These are phyloP conservation scores for Eubucco bourcierii DNA, from an alignment of 2,113 vertebrate genomes.

Conservation along the genomic window DNA sequence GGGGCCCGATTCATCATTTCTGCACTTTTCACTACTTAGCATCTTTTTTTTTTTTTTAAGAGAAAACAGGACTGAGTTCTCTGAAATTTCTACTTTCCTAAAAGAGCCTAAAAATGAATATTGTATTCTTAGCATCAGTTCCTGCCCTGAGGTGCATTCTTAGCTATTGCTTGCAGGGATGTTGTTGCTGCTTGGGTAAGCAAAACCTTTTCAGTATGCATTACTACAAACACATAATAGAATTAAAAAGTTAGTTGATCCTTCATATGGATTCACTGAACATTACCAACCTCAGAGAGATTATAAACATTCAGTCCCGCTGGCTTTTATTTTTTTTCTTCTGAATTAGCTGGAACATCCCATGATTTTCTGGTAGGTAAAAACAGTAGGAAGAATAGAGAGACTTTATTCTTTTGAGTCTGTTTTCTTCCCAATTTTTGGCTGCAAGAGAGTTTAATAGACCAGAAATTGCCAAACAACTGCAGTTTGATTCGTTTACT, in stretches of 20 bases:
- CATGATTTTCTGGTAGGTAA: neutral
- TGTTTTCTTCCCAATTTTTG: accelerated
- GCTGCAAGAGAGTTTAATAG: neutral
- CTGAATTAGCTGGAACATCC: neutral
- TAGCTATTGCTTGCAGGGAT: neutral
- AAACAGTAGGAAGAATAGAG: neutral
- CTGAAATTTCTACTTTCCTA: neutral
- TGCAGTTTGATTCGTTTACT: neutral
- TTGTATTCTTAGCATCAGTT: neutral
- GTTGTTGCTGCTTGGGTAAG: conserved; percentile 5
- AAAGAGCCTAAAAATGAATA: neutral
- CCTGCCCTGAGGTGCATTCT: neutral
- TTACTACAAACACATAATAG: conserved; percentile 8
- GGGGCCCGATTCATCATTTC: neutral
- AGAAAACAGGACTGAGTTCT: neutral
- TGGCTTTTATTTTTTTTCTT: neutral
- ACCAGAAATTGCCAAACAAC: neutral
- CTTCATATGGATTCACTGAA: neutral
- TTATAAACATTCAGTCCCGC: neutral
- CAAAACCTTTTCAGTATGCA: conserved; percentile 25
- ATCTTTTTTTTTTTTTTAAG: neutral
- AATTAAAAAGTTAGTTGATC: neutral
- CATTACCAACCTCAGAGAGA: neutral
- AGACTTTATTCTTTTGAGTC: neutral
- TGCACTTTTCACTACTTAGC: neutral